Evolutionary conservation across 23 tunicate genomes (phyloP).

Genomic region (Ciona savignyi): DNA sequence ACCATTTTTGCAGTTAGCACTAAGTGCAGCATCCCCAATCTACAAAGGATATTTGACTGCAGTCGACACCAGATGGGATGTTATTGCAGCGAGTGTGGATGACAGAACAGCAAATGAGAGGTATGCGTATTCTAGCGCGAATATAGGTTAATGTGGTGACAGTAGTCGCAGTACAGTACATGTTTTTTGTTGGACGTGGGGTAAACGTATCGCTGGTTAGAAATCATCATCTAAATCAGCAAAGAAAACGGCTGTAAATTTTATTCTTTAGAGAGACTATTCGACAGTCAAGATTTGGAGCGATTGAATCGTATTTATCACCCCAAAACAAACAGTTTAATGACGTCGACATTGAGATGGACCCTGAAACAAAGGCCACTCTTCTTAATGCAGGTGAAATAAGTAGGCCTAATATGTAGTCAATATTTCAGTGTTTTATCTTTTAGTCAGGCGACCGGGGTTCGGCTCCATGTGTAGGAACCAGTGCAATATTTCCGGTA

Average conservation of each 20-base stretch:
- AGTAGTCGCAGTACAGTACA: too few relatives aligned
- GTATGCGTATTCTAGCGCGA: too few relatives aligned
- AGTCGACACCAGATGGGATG: conserved; percentile 18
- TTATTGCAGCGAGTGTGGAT: conserved; percentile 8
- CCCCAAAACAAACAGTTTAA: not conserved
- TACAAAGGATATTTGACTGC: conserved; percentile 2
- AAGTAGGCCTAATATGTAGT: too few relatives aligned
- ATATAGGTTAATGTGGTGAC: too few relatives aligned
- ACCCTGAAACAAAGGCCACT: not conserved
- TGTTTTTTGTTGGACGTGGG: too few relatives aligned
- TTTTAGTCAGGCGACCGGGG: too few relatives aligned
- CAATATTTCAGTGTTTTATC: too few relatives aligned
- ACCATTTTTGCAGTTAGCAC: not conserved
- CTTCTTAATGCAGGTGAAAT: conserved; percentile 4
- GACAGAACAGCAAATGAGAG: conserved; percentile 13
- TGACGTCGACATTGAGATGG: not conserved
- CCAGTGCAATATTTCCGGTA: too few relatives aligned
- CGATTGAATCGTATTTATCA: not conserved
- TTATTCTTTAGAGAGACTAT: not conserved
- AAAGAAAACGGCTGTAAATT: too few relatives aligned
- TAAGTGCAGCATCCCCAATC: not conserved
- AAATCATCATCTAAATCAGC: too few relatives aligned
- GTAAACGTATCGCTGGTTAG: too few relatives aligned
- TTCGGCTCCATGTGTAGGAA: too few relatives aligned
- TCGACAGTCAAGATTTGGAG: not conserved